Base-by-base conservation (phyloP, 2,113 vertebrate species). In the Antigone vipio region DNA sequence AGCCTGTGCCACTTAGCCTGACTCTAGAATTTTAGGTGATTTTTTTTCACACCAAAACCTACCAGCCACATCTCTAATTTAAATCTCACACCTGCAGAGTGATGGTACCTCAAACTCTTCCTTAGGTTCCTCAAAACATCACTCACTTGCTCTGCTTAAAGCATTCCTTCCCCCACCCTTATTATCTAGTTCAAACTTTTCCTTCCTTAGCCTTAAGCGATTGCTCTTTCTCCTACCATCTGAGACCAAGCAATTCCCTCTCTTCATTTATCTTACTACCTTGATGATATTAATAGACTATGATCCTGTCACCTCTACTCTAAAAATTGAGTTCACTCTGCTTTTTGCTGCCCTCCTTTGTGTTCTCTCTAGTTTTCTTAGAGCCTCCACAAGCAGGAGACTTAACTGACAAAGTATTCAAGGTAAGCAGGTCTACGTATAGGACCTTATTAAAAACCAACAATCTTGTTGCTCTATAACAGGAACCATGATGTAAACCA, bases 161-260 rank as follows among this genome's bases (percentile, higher is more conserved):
- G 59, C 77, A 63, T 88, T 89, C 58, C 71, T 95, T 73, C 80
- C 76, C 68, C 77, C 3, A 17, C 66, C 74, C 81, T 92, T 79
- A 91, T 79, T 96, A 95, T 92, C 94, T 97, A 95, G 96, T 95
- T 97, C 95, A 97, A 93, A 95, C 86, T 95, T 92, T 24, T 92
- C 89, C 95, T 96, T 97, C 97, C 95, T 91, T 74, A 92, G 95
- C 92, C 71, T 94, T 87, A 82, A 95, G 93, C 4, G 0, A 88
- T 34, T 88, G 94, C 89, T 86, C 83, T 78, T 87, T 95, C 91
- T 95, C 80, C 87, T 94, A 50, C 77, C 97, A 85, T n/a, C 69
- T 93, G 97, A 97, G 97, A 96, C 91, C 82, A 79, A 77, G 71
- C 84, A 97, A 97, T 97, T 97, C 97, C 96, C 97, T 97, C 81